A percentile compares a stretch with the other conserved stretches of the same genome.
These are phyloP conservation scores for Digitonthophagus gazella DNA, from an alignment of 2,888 invertebrate genomes.

Conservation along the genomic window DNA sequence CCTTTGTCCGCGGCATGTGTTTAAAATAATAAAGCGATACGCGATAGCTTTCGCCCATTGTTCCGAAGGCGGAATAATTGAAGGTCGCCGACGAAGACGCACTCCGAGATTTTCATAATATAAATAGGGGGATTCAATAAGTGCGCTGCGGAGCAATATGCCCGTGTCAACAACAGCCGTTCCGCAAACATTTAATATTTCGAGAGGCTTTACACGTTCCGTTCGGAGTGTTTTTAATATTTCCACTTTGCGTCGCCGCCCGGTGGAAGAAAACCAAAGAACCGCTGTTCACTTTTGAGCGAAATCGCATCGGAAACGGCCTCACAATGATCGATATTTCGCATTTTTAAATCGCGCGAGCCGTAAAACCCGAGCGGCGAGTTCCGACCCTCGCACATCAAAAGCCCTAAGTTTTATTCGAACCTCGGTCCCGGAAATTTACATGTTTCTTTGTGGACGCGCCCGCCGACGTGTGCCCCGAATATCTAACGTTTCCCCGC, in stretches of 20 bases:
- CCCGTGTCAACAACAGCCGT: neutral
- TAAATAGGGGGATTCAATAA: neutral
- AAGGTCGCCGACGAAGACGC: neutral
- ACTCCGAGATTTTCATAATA: neutral
- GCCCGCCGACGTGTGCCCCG: conserved; percentile 11
- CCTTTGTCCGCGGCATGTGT: neutral
- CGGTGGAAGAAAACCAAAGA: neutral
- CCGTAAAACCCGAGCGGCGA: conserved; percentile 29
- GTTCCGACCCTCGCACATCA: conserved; percentile 26
- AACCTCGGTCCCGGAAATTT: conserved; percentile 24
- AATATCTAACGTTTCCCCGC: conserved; percentile 11
- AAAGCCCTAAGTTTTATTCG: conserved; percentile 31
- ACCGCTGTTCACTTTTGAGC: neutral
- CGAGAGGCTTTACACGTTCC: neutral
- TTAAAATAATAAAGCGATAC: neutral
- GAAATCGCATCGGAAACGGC: neutral
- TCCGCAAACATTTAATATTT: neutral
- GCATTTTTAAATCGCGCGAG: conserved; percentile 28
- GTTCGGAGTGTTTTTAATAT: neutral
- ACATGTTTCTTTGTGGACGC: conserved; percentile 25
- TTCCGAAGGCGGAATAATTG: neutral
- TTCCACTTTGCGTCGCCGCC: neutral
- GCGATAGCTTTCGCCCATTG: neutral
- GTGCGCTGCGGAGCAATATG: neutral
- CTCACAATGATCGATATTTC: conserved; percentile 15